Percentiles rank a stretch among this genome's conserved stretches.
phyloP scores from a whole-genome alignment of 1,140 invertebrate species.

The Drosophila elegans region DNA sequence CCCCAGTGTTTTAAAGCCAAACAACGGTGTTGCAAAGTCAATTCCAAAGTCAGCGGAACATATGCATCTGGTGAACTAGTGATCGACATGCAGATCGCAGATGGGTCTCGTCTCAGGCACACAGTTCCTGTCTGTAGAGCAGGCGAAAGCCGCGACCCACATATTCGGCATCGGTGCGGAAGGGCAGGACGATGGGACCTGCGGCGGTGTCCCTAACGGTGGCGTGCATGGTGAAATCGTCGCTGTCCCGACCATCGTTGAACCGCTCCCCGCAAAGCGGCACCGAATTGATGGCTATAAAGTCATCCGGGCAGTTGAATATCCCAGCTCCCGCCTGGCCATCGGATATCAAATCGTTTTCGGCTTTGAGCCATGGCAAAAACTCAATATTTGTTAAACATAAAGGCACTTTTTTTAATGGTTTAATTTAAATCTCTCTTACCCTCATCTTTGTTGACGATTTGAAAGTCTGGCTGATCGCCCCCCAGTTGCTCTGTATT shows the following conservation, averaged over 20 bases:
- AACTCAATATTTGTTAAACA: background rate
- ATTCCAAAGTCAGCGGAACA: conserved; percentile 11
- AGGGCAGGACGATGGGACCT: conserved; percentile 86
- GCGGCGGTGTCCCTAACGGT: conserved; percentile 88
- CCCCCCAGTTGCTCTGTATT: conserved; percentile 86
- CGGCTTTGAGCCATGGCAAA: conserved; percentile 31
- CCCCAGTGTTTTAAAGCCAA: conserved; percentile 7
- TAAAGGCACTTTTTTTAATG: background rate
- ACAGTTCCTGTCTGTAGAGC: conserved; percentile 86
- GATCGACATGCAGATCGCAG: conserved; percentile 15
- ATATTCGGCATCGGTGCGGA: conserved; percentile 85
- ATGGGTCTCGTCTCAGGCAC: conserved; percentile 64
- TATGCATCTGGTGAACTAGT: conserved; percentile 25
- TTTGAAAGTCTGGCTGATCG: conserved; percentile 86
- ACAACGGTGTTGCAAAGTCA: conserved; percentile 2
- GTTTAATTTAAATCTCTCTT: conserved; percentile 68
- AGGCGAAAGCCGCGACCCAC: conserved; percentile 87
- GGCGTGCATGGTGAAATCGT: conserved; percentile 88
- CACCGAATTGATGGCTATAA: conserved; percentile 88
- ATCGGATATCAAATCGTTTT: conserved; percentile 86
- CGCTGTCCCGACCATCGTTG: conserved; percentile 87
- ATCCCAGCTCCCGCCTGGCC: conserved; percentile 90
- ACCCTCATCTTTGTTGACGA: conserved; percentile 88
- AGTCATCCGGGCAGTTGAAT: conserved; percentile 90
- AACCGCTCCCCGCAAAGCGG: conserved; percentile 90